These are phyloP conservation scores for Montipora cactus DNA, from an alignment of 64 coral and sea anemone genomes.

Conservation along the genomic window DNA sequence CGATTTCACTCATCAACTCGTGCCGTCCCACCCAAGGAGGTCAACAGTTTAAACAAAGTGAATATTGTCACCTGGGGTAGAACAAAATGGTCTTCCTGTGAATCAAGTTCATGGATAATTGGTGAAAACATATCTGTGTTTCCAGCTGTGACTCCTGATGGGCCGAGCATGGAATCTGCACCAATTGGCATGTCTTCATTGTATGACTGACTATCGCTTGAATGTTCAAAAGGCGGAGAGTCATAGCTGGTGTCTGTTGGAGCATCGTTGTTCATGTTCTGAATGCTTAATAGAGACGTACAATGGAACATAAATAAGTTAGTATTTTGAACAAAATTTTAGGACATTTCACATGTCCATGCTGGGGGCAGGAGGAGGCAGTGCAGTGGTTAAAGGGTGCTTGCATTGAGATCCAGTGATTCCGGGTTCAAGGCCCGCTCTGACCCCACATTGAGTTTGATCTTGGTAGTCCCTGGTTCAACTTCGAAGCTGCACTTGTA, in stretches of 20 bases:
- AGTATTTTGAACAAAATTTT: too few relatives aligned
- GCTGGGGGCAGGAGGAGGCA: too few relatives aligned
- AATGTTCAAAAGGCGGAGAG: not conserved
- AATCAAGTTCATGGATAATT: not conserved
- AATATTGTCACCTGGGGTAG: conserved; percentile 6
- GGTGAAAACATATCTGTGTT: conserved; percentile 22
- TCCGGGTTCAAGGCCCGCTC: too few relatives aligned
- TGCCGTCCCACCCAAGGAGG: too few relatives aligned
- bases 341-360: too few relatives aligned
- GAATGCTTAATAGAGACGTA: not conserved
- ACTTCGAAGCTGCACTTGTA: too few relatives aligned
- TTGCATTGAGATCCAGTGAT: too few relatives aligned
- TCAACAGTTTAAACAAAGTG: not conserved
- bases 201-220: not conserved
- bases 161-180: not conserved
- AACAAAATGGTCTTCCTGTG: conserved; percentile 24
- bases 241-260: not conserved
- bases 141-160: not conserved
- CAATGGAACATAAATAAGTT: not conserved
- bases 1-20: too few relatives aligned
- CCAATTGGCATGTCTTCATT: not conserved
- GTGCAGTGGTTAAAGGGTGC: too few relatives aligned
- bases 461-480: too few relatives aligned
- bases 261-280: not conserved
- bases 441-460: too few relatives aligned